phyloP scores from a whole-genome alignment of 2,888 invertebrate species.

The Nephrotoma appendiculata region DNA sequence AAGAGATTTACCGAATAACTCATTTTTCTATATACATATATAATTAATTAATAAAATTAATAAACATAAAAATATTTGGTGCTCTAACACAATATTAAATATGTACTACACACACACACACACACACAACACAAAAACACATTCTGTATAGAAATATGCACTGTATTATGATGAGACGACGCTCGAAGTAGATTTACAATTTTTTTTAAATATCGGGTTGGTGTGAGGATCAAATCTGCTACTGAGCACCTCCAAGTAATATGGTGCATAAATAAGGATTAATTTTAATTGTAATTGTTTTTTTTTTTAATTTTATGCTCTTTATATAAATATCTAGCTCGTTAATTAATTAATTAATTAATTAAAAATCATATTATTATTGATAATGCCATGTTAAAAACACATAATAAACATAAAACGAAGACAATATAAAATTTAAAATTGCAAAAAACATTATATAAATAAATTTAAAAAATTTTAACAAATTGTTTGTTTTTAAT shows the following conservation, averaged over 20 bases:
- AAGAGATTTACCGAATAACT: neutral
- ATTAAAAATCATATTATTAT: neutral
- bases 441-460: neutral
- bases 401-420: neutral
- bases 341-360: neutral
- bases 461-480: neutral
- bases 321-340: neutral
- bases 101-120: neutral
- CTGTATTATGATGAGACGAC: neutral
- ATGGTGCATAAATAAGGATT: neutral
- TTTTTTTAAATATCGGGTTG: neutral
- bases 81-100: neutral
- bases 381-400: slow-evolving; percentile 1
- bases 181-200: neutral
- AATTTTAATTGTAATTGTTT: neutral
- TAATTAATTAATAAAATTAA: neutral
- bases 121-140: no score
- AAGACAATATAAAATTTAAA: neutral
- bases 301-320: neutral
- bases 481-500: neutral
- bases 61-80: slow-evolving; percentile 1
- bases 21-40: neutral
- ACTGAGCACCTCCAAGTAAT: neutral
- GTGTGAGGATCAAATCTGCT: neutral
- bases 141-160: neutral